Conservation (phyloP, 2,888 invertebrate species). For the Drosophila kambysellisi region DNA sequence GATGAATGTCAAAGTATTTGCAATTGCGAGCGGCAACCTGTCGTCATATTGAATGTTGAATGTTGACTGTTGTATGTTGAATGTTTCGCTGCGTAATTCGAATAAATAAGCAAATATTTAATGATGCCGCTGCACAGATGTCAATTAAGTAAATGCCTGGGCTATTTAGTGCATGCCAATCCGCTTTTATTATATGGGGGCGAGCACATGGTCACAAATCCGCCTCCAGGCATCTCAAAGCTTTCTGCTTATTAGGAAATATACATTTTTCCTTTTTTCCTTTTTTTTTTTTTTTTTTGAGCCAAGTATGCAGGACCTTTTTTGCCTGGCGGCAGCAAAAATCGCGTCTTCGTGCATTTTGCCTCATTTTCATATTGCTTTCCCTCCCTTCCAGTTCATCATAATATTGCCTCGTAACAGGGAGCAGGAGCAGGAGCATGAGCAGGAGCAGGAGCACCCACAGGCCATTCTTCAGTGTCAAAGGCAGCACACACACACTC, state of each 20-base stretch:
- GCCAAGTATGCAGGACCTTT: slow-evolving; percentile 44
- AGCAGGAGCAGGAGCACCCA: slow-evolving; percentile 38
- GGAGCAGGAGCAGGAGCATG: slow-evolving; percentile 21
- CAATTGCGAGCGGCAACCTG: slow-evolving; percentile 47
- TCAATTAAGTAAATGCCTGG: slow-evolving; percentile 73
- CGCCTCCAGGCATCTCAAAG: slow-evolving; percentile 34
- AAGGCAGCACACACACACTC: slow-evolving; percentile 50
- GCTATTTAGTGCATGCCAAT: slow-evolving; percentile 67
- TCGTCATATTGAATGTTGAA: slow-evolving; percentile 22
- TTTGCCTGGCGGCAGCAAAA: slow-evolving; percentile 41
- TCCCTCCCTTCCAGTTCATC: slow-evolving; percentile 59
- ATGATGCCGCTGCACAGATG: slow-evolving; percentile 48
- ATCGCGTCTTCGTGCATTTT: slow-evolving; percentile 35
- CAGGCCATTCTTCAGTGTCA: slow-evolving; percentile 78
- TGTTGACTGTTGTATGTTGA: too few relatives aligned
- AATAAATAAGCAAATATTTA: slow-evolving; percentile 61
- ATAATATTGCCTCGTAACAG: slow-evolving; percentile 61
- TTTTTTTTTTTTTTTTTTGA: slow-evolving; percentile 33
- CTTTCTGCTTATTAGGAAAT: slow-evolving; percentile 69
- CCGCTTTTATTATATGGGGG: slow-evolving; percentile 55
- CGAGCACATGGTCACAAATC: slow-evolving; percentile 10
- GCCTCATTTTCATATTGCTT: slow-evolving; percentile 77
- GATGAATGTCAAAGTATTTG: slow-evolving; percentile 54
- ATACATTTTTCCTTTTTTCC: neutral
- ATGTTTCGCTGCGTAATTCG: slow-evolving; percentile 3